Conservation (phyloP, 2,797 vertebrate genomes). For the Cryptoprocta ferox region DNA sequence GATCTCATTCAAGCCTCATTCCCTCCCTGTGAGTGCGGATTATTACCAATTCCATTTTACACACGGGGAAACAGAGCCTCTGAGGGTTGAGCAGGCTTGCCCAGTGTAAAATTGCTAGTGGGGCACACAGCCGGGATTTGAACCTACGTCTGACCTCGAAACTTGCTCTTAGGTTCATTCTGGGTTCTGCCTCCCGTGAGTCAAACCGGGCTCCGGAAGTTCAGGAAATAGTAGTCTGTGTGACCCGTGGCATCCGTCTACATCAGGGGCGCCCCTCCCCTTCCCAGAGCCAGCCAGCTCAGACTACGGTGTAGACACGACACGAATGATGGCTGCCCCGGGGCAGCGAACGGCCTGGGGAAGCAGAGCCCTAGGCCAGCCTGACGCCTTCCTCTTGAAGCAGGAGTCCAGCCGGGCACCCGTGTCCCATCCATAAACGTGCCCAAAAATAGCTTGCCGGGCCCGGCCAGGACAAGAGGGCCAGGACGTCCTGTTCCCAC, state of each 20-base stretch:
- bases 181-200: background rate
- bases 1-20: background rate
- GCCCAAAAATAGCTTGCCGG: constrained; percentile 73
- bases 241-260: background rate
- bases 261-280: background rate
- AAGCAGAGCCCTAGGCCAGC: background rate
- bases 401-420: constrained; percentile 67
- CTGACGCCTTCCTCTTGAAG: constrained; percentile 12
- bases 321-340: background rate
- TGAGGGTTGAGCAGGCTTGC: background rate
- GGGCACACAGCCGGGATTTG: background rate
- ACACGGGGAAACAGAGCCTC: background rate
- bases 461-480: constrained; percentile 60
- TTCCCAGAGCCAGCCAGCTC: background rate
- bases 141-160: background rate
- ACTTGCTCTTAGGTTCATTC: background rate
- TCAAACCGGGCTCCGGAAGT: background rate
- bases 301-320: background rate
- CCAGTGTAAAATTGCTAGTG: background rate
- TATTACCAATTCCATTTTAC: background rate
- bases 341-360: background rate
- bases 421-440: constrained; percentile 70
- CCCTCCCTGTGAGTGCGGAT: background rate
- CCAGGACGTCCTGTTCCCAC: constrained; percentile 82
- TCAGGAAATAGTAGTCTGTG: background rate